Percentiles rank a stretch among this genome's conserved stretches.
Evolutionary conservation across 2,797 vertebrate genomes (phyloP).

Genomic region (Tachyglossus aculeatus): DNA sequence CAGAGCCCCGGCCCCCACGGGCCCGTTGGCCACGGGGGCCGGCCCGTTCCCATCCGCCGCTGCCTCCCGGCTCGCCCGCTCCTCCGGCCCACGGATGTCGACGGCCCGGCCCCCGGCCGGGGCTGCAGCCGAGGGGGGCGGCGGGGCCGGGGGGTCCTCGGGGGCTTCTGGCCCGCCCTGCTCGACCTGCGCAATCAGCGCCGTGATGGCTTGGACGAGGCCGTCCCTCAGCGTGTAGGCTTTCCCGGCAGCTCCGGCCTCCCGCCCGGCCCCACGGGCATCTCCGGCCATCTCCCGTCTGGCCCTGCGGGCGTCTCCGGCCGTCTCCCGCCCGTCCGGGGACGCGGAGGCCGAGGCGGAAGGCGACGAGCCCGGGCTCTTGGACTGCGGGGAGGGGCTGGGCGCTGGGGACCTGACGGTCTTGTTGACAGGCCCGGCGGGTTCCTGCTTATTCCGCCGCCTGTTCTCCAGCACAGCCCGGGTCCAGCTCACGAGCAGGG

Average conservation of each 20-base stretch:
- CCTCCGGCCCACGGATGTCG: neutral
- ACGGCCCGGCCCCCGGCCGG: neutral
- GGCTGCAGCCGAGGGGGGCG: neutral
- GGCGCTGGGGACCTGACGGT: neutral
- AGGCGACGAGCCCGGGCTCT: constrained; percentile 23
- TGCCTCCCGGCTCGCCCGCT: neutral
- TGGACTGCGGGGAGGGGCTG: constrained; percentile 50
- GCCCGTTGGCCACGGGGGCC: neutral
- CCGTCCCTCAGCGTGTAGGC: neutral
- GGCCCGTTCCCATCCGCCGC: neutral
- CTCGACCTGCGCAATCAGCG: neutral
- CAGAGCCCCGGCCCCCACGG: constrained; percentile 31
- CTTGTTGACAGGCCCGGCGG: constrained; percentile 30
- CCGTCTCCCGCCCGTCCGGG: rapidly evolving
- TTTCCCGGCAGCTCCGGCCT: constrained; percentile 21
- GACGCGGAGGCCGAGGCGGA: neutral
- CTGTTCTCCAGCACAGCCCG: constrained; percentile 55
- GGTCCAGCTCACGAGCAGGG: constrained; percentile 72
- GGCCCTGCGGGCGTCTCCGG: too few species aligned
- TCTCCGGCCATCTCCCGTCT: neutral
- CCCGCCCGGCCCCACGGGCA: neutral
- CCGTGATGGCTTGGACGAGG: neutral
- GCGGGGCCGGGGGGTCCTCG: neutral
- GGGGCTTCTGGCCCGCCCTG: neutral
- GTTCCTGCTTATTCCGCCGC: constrained; percentile 59